Evolutionary conservation across 53 echinoderm and acorn worm genomes (phyloP).

Genomic region (Holothuria leucospilota): DNA sequence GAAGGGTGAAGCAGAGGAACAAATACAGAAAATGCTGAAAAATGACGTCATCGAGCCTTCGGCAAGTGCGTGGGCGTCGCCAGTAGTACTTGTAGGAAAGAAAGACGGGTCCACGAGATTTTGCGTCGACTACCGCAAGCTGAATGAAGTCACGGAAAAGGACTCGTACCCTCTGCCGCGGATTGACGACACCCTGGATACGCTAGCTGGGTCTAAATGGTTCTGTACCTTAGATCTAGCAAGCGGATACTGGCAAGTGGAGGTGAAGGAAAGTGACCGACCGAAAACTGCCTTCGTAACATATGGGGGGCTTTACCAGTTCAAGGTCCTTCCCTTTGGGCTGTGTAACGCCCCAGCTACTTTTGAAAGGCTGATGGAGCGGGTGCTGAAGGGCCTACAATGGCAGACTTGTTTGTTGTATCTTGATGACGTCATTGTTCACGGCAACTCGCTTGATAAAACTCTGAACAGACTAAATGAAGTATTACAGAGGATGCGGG

Average conservation of each 20-base stretch:
- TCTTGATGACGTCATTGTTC: background rate
- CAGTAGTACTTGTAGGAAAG: constrained; percentile 46
- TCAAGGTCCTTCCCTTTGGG: background rate
- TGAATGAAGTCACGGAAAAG: constrained; percentile 30
- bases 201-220: constrained; percentile 26
- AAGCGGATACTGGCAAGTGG: background rate
- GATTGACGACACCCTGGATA: constrained; percentile 20
- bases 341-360: background rate
- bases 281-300: constrained; percentile 2
- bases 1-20: constrained; percentile 50
- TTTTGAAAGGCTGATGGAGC: constrained; percentile 5
- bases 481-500: constrained; percentile 56
- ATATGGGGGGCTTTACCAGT: background rate
- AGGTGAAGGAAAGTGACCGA: background rate
- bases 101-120: constrained; percentile 59
- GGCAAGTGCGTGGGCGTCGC: constrained; percentile 65
- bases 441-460: no score
- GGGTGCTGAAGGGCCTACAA: background rate
- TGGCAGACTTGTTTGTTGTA: background rate
- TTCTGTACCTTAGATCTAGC: background rate
- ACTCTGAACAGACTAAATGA: constrained; percentile 28
- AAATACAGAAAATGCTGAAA: constrained; percentile 47
- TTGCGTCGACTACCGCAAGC: no score
- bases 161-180: no score
- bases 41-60: constrained; percentile 58